These are phyloP conservation scores for Porphyrio hochstetteri DNA, from an alignment of 2,113 vertebrate genomes.

Conservation along the genomic window DNA sequence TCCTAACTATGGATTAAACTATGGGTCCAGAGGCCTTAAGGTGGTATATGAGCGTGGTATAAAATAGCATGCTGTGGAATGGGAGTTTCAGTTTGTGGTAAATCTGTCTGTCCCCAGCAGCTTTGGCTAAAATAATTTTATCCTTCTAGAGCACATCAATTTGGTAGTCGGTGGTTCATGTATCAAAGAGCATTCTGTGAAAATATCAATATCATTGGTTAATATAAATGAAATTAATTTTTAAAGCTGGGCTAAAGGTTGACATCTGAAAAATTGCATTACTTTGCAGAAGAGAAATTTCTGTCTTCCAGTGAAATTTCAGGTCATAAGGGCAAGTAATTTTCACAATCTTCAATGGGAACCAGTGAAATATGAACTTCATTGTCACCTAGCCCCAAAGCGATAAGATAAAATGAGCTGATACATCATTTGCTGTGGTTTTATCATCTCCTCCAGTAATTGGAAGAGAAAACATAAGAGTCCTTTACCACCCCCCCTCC, in stretches of 20 bases:
- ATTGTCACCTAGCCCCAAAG: slow-evolving; percentile 88
- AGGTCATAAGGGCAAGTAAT: slow-evolving; percentile 88
- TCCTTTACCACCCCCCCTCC: slow-evolving; percentile 54
- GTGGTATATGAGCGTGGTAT: slow-evolving; percentile 71
- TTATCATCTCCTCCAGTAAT: slow-evolving; percentile 86
- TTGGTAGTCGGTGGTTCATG: slow-evolving; percentile 80
- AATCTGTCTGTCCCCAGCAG: slow-evolving; percentile 77
- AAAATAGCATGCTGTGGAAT: slow-evolving; percentile 78
- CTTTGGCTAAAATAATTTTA: slow-evolving; percentile 81
- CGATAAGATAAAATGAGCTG: slow-evolving; percentile 89
- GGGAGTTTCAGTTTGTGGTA: slow-evolving; percentile 78
- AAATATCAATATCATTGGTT: slow-evolving; percentile 91
- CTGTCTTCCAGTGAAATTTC: slow-evolving; percentile 89
- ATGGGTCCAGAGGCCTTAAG: slow-evolving; percentile 60
- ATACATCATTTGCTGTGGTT: slow-evolving; percentile 88
- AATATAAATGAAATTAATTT: slow-evolving; percentile 93
- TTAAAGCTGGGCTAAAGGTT: slow-evolving; percentile 89
- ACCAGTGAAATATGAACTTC: slow-evolving; percentile 90
- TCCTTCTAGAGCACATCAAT: slow-evolving; percentile 78
- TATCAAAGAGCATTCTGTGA: slow-evolving; percentile 83
- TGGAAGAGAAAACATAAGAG: slow-evolving; percentile 85
- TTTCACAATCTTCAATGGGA: slow-evolving; percentile 87
- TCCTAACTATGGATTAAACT: slow-evolving; percentile 55
- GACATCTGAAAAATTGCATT: slow-evolving; percentile 90
- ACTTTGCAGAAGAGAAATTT: slow-evolving; percentile 88